These are phyloP conservation scores for Hafferia zeledoni DNA, from an alignment of 2,797 vertebrate genomes.

Conservation along the genomic window DNA sequence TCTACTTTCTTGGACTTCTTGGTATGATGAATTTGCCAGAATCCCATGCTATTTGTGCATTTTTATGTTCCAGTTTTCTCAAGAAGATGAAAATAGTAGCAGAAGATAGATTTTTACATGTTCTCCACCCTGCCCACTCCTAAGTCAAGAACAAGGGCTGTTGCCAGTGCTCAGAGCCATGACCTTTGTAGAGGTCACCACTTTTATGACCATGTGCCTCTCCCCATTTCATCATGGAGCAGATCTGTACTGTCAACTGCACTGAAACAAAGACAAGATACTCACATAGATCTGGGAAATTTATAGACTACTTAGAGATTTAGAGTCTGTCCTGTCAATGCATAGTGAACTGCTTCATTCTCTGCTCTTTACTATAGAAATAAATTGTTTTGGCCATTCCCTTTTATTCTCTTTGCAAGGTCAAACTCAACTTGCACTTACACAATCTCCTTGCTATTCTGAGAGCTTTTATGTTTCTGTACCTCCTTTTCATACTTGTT, in stretches of 20 bases:
- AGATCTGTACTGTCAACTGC: not conserved
- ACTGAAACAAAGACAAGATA: not conserved
- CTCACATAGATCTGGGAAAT: not conserved
- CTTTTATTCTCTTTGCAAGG: not conserved
- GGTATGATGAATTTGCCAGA: not conserved
- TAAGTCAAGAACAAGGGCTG: not conserved
- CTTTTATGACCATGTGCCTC: not conserved
- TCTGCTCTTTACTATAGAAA: not conserved
- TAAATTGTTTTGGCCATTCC: not conserved
- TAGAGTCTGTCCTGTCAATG: not conserved
- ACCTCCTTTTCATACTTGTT: not conserved
- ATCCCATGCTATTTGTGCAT: not conserved
- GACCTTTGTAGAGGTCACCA: not conserved
- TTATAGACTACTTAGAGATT: not conserved
- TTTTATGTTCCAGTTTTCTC: not conserved
- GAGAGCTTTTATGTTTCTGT: not conserved
- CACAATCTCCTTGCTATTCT: not conserved
- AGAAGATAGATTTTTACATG: not conserved
- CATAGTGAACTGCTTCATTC: not conserved
- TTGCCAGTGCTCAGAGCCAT: not conserved
- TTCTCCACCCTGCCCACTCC: not conserved
- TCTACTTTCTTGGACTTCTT: not conserved
- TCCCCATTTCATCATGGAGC: not conserved
- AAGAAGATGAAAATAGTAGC: not conserved
- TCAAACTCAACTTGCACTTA: not conserved